Percentiles rank a stretch among this genome's conserved stretches.
phyloP scores from a whole-genome alignment of 2,113 vertebrate genomes.

The Corythornis cristatus region DNA sequence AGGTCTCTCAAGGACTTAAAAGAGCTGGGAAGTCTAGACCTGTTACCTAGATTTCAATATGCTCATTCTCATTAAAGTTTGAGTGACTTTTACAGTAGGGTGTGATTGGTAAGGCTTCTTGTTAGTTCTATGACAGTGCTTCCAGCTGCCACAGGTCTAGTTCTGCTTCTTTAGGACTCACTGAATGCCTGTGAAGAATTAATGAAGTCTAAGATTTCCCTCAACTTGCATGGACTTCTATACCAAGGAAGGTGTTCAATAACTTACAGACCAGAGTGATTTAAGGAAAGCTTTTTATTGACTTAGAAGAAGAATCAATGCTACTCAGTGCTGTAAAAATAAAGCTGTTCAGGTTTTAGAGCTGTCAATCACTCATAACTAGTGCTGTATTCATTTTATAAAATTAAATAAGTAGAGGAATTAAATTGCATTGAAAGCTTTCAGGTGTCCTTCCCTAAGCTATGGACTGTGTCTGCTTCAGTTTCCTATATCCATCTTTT shows the following conservation, averaged over 20 bases:
- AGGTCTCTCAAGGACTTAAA: not conserved
- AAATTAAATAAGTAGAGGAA: not conserved
- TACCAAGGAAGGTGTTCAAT: not conserved
- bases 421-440: not conserved
- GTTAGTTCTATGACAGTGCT: not conserved
- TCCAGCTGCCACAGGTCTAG: not conserved
- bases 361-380: not conserved
- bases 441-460: not conserved
- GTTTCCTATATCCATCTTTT: not conserved
- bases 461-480: not conserved
- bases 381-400: not conserved
- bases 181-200: not conserved
- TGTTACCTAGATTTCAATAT: not conserved
- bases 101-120: not conserved
- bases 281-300: not conserved
- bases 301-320: not conserved
- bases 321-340: slow-evolving; percentile 12
- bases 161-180: not conserved
- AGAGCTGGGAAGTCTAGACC: not conserved
- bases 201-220: not conserved
- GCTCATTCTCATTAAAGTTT: not conserved
- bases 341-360: not conserved
- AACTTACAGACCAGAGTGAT: not conserved
- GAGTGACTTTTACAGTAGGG: not conserved
- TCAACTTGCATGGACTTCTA: not conserved